phyloP scores from a whole-genome alignment of 23 tunicate species.

The Trididemnum miniatum region DNA sequence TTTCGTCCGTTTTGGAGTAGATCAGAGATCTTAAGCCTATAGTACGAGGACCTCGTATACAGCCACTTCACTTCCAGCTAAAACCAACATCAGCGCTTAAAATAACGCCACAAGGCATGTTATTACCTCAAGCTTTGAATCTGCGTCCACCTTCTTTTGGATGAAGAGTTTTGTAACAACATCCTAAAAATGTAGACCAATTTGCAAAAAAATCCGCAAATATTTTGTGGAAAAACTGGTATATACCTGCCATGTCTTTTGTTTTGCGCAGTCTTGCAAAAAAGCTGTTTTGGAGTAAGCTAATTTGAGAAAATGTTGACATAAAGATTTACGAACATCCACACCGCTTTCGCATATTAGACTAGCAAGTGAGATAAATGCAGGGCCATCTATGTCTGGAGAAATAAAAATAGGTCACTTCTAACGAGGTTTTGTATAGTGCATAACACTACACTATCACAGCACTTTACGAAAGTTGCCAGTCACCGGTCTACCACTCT shows the following conservation, averaged over 20 bases:
- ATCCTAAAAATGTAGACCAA: constrained; percentile 9
- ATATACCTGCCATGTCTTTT: constrained; percentile 86
- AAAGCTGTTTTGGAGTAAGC: constrained; percentile 72
- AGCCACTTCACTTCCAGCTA: too few relatives aligned
- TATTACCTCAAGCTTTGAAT: neutral
- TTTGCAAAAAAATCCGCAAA: neutral
- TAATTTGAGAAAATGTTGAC: constrained; percentile 51
- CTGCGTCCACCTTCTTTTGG: neutral
- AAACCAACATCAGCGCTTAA: too few relatives aligned
- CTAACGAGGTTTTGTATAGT: too few relatives aligned
- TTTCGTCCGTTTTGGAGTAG: too few relatives aligned
- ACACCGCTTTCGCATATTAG: constrained; percentile 20
- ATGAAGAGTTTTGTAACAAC: neutral
- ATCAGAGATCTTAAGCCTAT: too few relatives aligned
- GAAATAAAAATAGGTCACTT: too few relatives aligned
- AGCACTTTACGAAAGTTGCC: too few relatives aligned
- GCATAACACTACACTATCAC: too few relatives aligned
- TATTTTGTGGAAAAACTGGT: neutral
- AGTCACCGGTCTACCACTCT: too few relatives aligned
- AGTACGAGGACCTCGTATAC: too few relatives aligned
- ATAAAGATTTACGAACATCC: constrained; percentile 17
- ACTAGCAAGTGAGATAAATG: constrained; percentile 45
- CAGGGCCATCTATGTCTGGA: constrained; percentile 63
- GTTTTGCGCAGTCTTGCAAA: constrained; percentile 54
- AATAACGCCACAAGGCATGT: neutral